phyloP scores from a whole-genome alignment of 2,113 vertebrate species.

The Mellivora capensis region DNA sequence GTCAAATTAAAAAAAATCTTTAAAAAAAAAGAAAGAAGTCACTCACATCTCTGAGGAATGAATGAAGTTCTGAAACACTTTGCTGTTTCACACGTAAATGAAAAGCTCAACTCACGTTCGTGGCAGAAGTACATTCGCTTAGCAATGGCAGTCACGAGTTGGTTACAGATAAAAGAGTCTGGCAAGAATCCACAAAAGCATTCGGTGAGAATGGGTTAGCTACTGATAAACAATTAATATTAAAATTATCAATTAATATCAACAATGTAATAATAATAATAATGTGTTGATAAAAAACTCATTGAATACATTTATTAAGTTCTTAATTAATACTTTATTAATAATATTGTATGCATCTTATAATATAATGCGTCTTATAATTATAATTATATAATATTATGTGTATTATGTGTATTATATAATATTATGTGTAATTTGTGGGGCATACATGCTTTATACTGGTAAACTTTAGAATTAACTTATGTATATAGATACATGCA shows the following conservation, averaged over 20 bases:
- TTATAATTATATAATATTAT: too few relatives aligned
- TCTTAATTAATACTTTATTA: neutral
- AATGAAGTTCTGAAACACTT: neutral
- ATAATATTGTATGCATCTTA: neutral
- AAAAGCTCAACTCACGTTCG: neutral
- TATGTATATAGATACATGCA: neutral
- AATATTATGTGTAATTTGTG: neutral
- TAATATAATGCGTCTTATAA: too few relatives aligned
- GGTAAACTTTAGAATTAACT: neutral
- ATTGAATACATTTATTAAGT: neutral
- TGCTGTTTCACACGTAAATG: neutral
- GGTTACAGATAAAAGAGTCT: neutral
- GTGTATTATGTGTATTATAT: too few relatives aligned
- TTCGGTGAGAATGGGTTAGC: neutral
- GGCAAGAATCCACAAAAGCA: neutral
- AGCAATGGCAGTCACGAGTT: neutral
- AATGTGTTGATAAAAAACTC: neutral
- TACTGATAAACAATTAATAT: neutral
- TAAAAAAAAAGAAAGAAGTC: slow-evolving; percentile 30
- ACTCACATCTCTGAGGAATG: neutral
- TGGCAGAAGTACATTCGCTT: neutral
- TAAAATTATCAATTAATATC: neutral
- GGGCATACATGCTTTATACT: neutral
- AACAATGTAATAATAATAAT: neutral
- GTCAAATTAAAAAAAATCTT: too few relatives aligned